These are phyloP conservation scores for Pteropus rufus DNA, from an alignment of 2,797 vertebrate genomes.

Conservation along the genomic window DNA sequence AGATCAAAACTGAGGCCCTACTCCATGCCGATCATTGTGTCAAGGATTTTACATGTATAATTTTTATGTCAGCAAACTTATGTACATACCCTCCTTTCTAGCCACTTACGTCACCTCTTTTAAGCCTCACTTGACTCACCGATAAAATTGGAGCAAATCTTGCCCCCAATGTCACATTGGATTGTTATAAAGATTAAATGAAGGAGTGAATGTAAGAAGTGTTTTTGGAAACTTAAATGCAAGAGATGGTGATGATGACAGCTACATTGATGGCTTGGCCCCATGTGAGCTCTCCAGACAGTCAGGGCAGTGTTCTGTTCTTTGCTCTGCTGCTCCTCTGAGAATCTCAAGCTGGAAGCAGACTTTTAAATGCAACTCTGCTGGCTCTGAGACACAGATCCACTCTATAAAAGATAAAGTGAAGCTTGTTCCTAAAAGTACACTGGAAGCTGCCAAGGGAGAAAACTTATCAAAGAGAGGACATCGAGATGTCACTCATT, in stretches of 20 bases:
- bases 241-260: not conserved
- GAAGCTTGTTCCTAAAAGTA: conserved; percentile 82
- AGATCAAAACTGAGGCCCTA: not conserved
- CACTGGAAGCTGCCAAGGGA: conserved; percentile 82
- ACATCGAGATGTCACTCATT: conserved; percentile 82
- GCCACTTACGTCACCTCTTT: not conserved
- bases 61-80: not conserved
- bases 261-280: not conserved
- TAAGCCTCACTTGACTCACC: not conserved
- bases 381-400: conserved; percentile 73
- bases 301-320: conserved; percentile 49
- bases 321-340: conserved; percentile 68
- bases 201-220: not conserved
- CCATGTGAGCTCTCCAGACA: conserved; percentile 49
- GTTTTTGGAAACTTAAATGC: not conserved
- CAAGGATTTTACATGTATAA: not conserved
- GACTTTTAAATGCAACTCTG: conserved; percentile 73
- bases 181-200: not conserved
- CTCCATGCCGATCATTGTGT: not conserved
- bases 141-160: not conserved
- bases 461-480: conserved; percentile 82
- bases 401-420: conserved; percentile 77
- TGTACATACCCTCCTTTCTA: not conserved
- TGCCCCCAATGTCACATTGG: not conserved
- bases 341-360: conserved; percentile 76